These are phyloP conservation scores for Fratercula arctica DNA, from an alignment of 2,797 vertebrate species.

Conservation along the genomic window DNA sequence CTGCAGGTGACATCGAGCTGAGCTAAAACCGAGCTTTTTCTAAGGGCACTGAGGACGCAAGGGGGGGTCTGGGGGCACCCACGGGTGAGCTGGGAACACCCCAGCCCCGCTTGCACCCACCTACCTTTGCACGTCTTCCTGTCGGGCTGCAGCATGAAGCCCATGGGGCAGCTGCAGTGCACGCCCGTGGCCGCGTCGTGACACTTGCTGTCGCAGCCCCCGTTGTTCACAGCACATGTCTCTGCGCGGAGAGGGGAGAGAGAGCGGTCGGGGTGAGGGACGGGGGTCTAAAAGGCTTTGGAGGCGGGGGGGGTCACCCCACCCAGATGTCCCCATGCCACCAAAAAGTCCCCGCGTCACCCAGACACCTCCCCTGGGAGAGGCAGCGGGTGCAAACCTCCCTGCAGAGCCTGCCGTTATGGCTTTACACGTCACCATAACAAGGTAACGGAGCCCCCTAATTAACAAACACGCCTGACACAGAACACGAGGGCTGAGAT, in stretches of 20 bases:
- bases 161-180: slow-evolving; percentile 97
- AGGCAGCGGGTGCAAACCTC: background rate
- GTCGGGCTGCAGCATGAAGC: slow-evolving; percentile 94
- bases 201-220: slow-evolving; percentile 97
- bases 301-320: fast-evolving
- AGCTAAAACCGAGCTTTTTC: background rate
- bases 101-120: background rate
- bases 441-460: fast-evolving
- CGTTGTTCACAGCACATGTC: slow-evolving; percentile 97
- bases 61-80: background rate
- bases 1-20: fast-evolving
- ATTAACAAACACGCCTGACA: background rate
- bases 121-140: slow-evolving; percentile 98
- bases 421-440: background rate
- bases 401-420: background rate
- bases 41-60: background rate
- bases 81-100: background rate
- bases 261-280: background rate
- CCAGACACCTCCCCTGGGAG: background rate
- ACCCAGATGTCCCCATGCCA: background rate
- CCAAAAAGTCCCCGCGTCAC: background rate
- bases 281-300: fast-evolving
- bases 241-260: slow-evolving; percentile 76
- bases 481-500: fast-evolving
- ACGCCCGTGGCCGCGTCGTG: slow-evolving; percentile 93